Evolutionary conservation across 1,140 invertebrate genomes (phyloP).

Genomic region (Camponotus vicinus): DNA sequence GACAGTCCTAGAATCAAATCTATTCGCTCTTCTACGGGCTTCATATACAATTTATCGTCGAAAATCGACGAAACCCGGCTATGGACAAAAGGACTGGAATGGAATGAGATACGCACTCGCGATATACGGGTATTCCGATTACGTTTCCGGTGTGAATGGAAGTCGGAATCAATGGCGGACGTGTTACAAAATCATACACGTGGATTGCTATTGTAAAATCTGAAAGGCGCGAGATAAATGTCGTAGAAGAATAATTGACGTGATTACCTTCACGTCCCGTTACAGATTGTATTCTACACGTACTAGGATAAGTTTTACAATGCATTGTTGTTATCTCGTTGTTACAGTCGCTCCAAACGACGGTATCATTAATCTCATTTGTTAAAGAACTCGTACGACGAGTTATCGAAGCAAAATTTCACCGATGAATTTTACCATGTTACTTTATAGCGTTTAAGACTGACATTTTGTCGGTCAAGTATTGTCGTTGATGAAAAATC

Average conservation of each 20-base stretch:
- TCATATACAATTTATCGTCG: conserved; percentile 63
- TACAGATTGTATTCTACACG: neutral
- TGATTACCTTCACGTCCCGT: conserved; percentile 46
- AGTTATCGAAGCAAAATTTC: conserved; percentile 40
- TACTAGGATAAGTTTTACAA: conserved; percentile 19
- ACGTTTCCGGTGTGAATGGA: conserved; percentile 54
- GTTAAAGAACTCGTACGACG: conserved; percentile 41
- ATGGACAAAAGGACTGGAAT: conserved; percentile 14
- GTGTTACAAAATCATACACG: conserved; percentile 50
- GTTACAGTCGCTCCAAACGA: neutral
- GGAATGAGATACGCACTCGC: neutral
- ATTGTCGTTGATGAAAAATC: too few species aligned
- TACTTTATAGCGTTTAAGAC: conserved; percentile 15
- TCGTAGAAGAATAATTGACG: conserved; percentile 50
- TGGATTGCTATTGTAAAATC: conserved; percentile 42
- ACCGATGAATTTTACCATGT: conserved; percentile 34
- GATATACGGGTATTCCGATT: conserved; percentile 33
- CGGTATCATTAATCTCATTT: conserved; percentile 29
- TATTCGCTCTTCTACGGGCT: conserved; percentile 44
- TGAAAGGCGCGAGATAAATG: conserved; percentile 56
- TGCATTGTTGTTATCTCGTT: conserved; percentile 35
- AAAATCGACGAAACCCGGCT: conserved; percentile 15
- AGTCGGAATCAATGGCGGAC: conserved; percentile 50
- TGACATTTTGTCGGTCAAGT: neutral
- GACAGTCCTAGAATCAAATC: conserved; percentile 34